Percentiles rank a stretch among this genome's conserved stretches.
Evolutionary conservation across 2,113 vertebrate species (phyloP).

Genomic region (Rafetus swinhoei): DNA sequence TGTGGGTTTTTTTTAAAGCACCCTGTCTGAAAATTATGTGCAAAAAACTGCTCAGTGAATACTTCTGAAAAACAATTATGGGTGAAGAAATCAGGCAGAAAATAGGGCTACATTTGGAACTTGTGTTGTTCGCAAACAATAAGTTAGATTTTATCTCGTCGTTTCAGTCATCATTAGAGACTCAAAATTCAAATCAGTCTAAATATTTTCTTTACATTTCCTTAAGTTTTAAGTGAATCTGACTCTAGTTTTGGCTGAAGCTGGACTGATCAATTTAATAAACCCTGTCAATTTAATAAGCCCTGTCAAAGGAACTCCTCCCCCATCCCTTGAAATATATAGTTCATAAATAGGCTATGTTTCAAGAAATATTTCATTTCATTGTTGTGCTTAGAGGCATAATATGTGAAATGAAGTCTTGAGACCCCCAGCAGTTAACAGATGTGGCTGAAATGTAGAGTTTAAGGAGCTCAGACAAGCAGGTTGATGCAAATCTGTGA

Average conservation of each 20-base stretch:
- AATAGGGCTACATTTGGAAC: neutral
- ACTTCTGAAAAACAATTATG: conserved; percentile 38
- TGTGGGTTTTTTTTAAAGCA: conserved; percentile 29
- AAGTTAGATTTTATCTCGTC: conserved; percentile 53
- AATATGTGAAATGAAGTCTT: neutral
- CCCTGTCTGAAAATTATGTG: conserved; percentile 41
- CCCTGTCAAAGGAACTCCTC: neutral
- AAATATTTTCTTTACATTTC: conserved; percentile 33
- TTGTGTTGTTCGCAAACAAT: conserved; percentile 54
- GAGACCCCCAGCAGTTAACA: neutral
- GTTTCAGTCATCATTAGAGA: conserved; percentile 56
- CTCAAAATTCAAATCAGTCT: conserved; percentile 66
- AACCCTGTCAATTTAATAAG: too few relatives aligned
- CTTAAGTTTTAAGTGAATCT: conserved; percentile 19
- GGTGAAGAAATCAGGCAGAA: conserved; percentile 30
- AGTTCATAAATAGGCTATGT: neutral
- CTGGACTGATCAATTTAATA: neutral
- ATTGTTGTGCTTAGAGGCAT: neutral
- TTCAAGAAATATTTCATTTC: conserved; percentile 24
- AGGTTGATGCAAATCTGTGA: neutral
- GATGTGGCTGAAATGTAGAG: neutral
- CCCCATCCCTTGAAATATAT: neutral
- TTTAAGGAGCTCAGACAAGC: neutral
- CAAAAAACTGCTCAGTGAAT: conserved; percentile 58
- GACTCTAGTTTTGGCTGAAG: neutral